phyloP scores from a whole-genome alignment of 2,888 invertebrate species.

The Tipula vernalis region DNA sequence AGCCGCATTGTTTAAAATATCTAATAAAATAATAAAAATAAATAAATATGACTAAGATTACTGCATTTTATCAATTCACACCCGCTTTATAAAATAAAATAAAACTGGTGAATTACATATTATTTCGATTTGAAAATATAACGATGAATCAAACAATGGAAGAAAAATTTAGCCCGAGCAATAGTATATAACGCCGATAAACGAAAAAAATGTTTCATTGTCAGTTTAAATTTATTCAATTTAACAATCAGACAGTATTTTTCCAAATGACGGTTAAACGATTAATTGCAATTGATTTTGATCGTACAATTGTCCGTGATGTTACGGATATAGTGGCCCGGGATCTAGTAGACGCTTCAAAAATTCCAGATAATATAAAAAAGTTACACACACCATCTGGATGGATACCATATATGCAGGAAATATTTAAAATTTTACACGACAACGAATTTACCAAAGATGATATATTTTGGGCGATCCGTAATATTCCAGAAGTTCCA shows the following conservation, averaged over 20 bases:
- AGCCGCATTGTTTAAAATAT: too few relatives aligned
- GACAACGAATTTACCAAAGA: slow-evolving; percentile 37
- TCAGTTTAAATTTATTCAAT: not conserved
- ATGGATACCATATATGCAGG: slow-evolving; percentile 65
- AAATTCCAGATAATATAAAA: slow-evolving; percentile 41
- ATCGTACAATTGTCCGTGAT: slow-evolving; percentile 61
- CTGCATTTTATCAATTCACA: too few relatives aligned
- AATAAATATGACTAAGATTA: too few relatives aligned
- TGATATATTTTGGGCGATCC: slow-evolving; percentile 41
- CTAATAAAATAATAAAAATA: too few relatives aligned
- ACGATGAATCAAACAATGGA: not conserved
- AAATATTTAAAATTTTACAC: slow-evolving; percentile 49
- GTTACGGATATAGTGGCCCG: slow-evolving; percentile 59
- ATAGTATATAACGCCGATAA: not conserved
- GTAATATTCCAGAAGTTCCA: slow-evolving; percentile 42
- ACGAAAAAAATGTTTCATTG: not conserved
- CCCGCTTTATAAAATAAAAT: too few relatives aligned
- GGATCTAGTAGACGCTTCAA: slow-evolving; percentile 42
- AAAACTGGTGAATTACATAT: not conserved
- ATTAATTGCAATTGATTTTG: slow-evolving; percentile 68
- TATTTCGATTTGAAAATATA: not conserved
- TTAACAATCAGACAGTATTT: not conserved
- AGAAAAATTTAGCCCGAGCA: not conserved
- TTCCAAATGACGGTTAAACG: slow-evolving; percentile 17
- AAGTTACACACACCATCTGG: slow-evolving; percentile 42